Conservation (phyloP, 2,797 vertebrate species). For the Spinus pinus region DNA sequence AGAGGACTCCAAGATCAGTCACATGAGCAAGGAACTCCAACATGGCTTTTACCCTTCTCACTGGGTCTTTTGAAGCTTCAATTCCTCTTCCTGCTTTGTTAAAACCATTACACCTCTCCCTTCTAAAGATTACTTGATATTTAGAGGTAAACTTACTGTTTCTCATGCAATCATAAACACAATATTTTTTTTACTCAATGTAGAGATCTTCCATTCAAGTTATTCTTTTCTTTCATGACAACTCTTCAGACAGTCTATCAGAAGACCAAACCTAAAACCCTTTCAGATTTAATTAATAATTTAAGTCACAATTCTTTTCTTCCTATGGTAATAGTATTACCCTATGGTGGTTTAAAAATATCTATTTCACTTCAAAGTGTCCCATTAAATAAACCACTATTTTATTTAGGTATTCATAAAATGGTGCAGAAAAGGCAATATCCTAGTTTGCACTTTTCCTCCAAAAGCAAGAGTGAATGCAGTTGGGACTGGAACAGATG, state of each 20-base stretch:
- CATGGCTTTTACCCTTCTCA: not conserved
- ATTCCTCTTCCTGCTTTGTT: not conserved
- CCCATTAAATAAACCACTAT: not conserved
- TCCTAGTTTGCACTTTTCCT: not conserved
- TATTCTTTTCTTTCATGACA: not conserved
- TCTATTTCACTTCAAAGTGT: not conserved
- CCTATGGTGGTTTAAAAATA: not conserved
- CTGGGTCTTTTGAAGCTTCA: not conserved
- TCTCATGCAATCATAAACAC: not conserved
- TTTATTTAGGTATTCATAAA: not conserved
- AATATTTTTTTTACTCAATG: not conserved
- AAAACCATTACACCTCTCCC: not conserved
- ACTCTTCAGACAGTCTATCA: not conserved
- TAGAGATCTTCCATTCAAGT: not conserved
- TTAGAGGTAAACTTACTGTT: not conserved
- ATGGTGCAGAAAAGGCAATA: not conserved
- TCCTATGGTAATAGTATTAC: not conserved
- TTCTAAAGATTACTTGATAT: not conserved
- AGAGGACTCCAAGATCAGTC: not conserved
- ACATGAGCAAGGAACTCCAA: not conserved
- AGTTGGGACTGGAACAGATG: conserved; percentile 41
- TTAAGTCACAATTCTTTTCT: not conserved
- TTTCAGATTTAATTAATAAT: not conserved
- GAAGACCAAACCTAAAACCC: not conserved
- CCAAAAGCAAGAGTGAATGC: not conserved